Percentiles rank a stretch among this genome's conserved stretches.
Conservation (phyloP, 2,797 vertebrate genomes). For the Diplodus puntazzo region DNA sequence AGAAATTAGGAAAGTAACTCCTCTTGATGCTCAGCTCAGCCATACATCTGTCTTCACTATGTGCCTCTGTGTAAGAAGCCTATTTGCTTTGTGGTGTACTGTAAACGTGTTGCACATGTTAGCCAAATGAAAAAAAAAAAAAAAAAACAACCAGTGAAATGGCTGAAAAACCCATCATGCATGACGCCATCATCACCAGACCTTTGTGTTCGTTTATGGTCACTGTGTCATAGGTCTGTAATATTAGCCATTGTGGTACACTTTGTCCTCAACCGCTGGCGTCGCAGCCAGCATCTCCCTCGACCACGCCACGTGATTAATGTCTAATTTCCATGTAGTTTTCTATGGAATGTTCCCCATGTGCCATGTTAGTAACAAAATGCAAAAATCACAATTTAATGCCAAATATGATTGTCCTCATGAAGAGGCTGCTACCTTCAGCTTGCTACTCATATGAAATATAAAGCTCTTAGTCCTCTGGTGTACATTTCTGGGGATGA, state of each 20-base stretch:
- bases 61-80: conserved; percentile 74
- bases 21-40: conserved; percentile 51
- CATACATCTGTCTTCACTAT: conserved; percentile 69
- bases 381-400: conserved; percentile 57
- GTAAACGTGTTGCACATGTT: conserved; percentile 73
- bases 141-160: conserved; percentile 6
- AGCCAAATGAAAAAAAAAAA: conserved; percentile 41
- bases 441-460: conserved; percentile 56
- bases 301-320: conserved; percentile 17
- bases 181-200: conserved; percentile 66
- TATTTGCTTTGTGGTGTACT: conserved; percentile 75
- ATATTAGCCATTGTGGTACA: conserved; percentile 48
- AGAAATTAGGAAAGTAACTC: conserved; percentile 28
- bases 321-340: conserved; percentile 48
- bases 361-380: conserved; percentile 62
- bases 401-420: conserved; percentile 77
- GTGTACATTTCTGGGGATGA: conserved; percentile 32
- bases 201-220: conserved; percentile 55
- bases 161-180: conserved; percentile 48
- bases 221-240: conserved; percentile 44
- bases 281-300: conserved; percentile 37
- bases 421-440: conserved; percentile 52
- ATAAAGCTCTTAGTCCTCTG: conserved; percentile 50
- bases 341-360: conserved; percentile 38
- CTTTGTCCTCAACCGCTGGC: conserved; percentile 27